Evolutionary conservation across 2,797 vertebrate genomes (phyloP), one percentile per base, ranked within the genome.

Genomic region (Hoplostethus atlanticus): DNA sequence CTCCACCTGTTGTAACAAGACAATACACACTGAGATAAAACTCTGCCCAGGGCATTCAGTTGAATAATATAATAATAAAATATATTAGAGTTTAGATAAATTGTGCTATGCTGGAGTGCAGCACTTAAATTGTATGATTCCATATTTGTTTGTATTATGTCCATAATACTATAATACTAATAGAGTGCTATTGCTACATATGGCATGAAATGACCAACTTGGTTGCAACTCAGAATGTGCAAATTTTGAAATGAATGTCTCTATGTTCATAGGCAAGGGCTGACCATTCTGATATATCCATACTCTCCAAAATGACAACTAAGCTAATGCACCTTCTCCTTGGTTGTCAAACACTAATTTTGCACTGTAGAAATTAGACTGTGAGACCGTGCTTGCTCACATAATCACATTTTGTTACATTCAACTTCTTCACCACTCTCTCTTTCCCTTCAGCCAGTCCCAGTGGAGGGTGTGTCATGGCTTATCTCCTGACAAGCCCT

Each of bases 401-500:
- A 51, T 21, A 74, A 59, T 57, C 9, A 57, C 34, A 76, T 68
- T 57, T 73, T 70, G 1, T 21, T 21, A 21, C 11, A 48, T 10
- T 34, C 44, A 9, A 48, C 10, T 5, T 16, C 17, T 36, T 51
- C 57, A 51, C 46, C 77, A 16, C 16, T 28, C 52, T 71, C 54
- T 38, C 30, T 70, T 62, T 15, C n/a, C 57, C 65, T 69, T 50
- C 47, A 69, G 84, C 68, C 47, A 75, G 63, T 71, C 67, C 81
- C 42, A 13, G 16, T 69, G 74, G 70, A 89, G 91, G 93, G 92
- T 85, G 93, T 94, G 92, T 80, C 91, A 16, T 9, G 10, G 71
- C 87, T 91, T 91, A 93, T 93, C 92, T 90, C 57, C 40, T 77
- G 56, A 81, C 89, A 87, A 61, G 85, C 83, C 79, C 72, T 94